Evolutionary conservation across 35 echinoderm and acorn worm species (phyloP), one percentile per base, ranked within the genome.

Genomic region (Apostichopus japonicus): DNA sequence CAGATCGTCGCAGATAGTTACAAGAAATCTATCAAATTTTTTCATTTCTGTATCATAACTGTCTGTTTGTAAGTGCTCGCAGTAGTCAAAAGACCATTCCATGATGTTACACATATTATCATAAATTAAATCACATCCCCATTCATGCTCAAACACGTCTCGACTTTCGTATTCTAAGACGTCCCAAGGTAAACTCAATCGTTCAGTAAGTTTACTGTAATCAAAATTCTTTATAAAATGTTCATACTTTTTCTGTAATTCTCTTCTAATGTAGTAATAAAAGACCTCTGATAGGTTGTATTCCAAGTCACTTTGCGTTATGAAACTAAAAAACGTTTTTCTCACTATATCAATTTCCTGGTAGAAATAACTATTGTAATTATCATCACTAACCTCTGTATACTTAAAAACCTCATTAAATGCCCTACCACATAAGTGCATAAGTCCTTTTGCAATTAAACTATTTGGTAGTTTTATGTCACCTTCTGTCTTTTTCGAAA

Each of bases 11-110:
- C 27, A 1, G 27, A 33, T 2, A 33, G 27, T 19, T 53, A 6
- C 7, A 55, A 9, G 6, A 4, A 10, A 55, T 53, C 0, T 17
- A 4, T n/a, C 71, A 6, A 2, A 73, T 1, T 24, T 0, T 0
- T 2, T 0, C 5, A 6, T 7, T 19, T 6, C 1, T n/a, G 2
- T 73, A 5, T 73, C 1, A n/a, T 19, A 4, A 6, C 16, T 73
- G n/a, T 6, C 0, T 17, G 0, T n/a, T n/a, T 0, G 15, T 23
- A 17, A 19, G 4, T 6, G 21, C 21, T 3, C n/a, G 16, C 6
- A 73, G 6, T n/a, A 17, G 63, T 16, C 16, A 11, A 0, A 0
- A 65, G 27, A 33, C 27, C 27, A 33, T 33, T 1, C 16, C 62
- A 65, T 65, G 16, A 65, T 65, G 62, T 65, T 1, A 4, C 14